Percentiles rank a stretch among this genome's conserved stretches.
These are phyloP conservation scores for Xiphophorus couchianus DNA, from an alignment of 2,113 vertebrate species.

Conservation along the genomic window DNA sequence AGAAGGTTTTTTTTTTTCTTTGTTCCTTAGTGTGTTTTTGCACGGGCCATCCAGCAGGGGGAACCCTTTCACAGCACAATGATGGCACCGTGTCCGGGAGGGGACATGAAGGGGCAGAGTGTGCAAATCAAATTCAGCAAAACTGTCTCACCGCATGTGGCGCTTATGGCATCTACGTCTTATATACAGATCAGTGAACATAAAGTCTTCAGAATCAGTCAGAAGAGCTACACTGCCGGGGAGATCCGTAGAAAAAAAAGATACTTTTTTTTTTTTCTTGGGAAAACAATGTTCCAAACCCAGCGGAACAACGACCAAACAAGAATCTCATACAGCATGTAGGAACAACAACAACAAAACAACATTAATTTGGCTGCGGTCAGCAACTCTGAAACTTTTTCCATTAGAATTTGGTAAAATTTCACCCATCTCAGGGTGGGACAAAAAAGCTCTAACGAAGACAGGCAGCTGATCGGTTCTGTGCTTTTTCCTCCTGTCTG, in stretches of 20 bases:
- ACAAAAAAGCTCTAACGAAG: not conserved
- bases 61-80: conserved; percentile 62
- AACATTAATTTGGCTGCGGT: conserved; percentile 34
- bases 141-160: conserved; percentile 55
- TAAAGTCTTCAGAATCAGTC: conserved; percentile 25
- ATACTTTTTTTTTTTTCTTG: not conserved
- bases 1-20: not conserved
- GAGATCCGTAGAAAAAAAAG: not conserved
- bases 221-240: conserved; percentile 20
- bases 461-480: conserved; percentile 26
- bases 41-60: conserved; percentile 63
- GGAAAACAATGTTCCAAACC: not conserved
- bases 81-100: conserved; percentile 21
- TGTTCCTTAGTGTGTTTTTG: conserved; percentile 13
- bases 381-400: conserved; percentile 21
- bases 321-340: not conserved
- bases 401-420: conserved; percentile 25
- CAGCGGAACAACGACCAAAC: not conserved
- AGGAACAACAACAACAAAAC: not conserved
- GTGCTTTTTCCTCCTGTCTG: conserved; percentile 48
- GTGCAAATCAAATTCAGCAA: conserved; percentile 72
- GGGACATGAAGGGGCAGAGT: conserved; percentile 2
- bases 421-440: conserved; percentile 11
- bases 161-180: conserved; percentile 15
- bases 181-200: conserved; percentile 56